Percentiles rank a stretch among this genome's conserved stretches.
Conservation (phyloP, 2,888 invertebrate species). For the Tolmerus cingulatus region DNA sequence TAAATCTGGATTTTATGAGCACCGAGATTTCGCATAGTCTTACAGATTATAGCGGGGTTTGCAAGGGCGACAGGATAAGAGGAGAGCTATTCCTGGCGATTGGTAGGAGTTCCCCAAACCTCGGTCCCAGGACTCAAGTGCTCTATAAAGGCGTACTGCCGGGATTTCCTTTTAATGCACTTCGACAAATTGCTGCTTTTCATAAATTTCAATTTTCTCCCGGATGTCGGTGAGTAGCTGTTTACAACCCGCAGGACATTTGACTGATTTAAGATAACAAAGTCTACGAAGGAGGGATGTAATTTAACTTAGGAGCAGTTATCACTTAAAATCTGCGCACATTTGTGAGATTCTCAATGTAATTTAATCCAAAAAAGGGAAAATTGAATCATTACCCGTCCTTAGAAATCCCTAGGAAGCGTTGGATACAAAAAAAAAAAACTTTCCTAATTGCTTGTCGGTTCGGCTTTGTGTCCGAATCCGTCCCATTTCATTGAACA, state of each 20-base stretch:
- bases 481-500: slow-evolving; percentile 14
- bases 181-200: neutral
- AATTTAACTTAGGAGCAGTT: neutral
- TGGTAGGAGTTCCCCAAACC: neutral
- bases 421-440: neutral
- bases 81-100: neutral
- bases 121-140: neutral
- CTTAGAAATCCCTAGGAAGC: neutral
- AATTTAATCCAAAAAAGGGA: neutral
- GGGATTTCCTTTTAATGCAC: slow-evolving; percentile 10
- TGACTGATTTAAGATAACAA: neutral
- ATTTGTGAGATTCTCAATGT: neutral
- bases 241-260: neutral
- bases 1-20: slow-evolving; percentile 32
- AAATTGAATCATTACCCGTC: neutral
- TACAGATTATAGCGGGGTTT: neutral
- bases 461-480: neutral
- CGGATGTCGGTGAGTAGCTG: neutral
- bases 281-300: neutral
- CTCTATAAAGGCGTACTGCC: neutral
- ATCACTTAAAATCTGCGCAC: neutral
- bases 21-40: neutral
- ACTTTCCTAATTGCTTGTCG: slow-evolving; percentile 10
- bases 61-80: neutral
- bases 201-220: neutral